These are phyloP conservation scores for Hyles vespertilio DNA, from an alignment of 1,140 invertebrate genomes.

Conservation along the genomic window DNA sequence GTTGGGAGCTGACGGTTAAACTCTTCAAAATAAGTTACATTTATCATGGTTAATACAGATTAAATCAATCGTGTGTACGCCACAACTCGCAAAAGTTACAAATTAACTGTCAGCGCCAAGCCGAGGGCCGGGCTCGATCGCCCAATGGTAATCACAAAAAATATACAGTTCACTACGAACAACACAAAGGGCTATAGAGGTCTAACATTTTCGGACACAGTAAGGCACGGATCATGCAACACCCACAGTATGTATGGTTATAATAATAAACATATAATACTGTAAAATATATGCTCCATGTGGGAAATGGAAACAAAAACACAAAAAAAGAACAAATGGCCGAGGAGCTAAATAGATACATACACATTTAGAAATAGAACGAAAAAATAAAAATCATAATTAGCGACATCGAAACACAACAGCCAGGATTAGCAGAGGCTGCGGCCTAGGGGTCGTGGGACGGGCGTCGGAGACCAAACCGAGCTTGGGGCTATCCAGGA, in stretches of 20 bases:
- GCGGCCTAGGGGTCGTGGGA: constrained; percentile 62
- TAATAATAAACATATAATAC: constrained; percentile 41
- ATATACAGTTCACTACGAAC: constrained; percentile 63
- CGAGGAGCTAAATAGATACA: constrained; percentile 61
- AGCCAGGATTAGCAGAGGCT: constrained; percentile 73
- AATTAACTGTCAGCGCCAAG: constrained; percentile 69
- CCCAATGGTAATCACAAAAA: constrained; percentile 54
- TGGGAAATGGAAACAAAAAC: constrained; percentile 32
- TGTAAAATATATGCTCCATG: constrained; percentile 32
- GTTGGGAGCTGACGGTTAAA: constrained; percentile 64
- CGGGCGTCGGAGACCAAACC: constrained; percentile 62
- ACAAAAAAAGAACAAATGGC: constrained; percentile 41
- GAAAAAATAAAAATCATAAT: constrained; percentile 36
- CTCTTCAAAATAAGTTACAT: constrained; percentile 3
- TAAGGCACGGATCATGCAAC: constrained; percentile 74
- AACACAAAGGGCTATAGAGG: constrained; percentile 71
- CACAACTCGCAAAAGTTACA: not conserved
- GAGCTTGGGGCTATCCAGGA: constrained; percentile 66
- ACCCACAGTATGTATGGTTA: constrained; percentile 57
- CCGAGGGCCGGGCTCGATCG: constrained; percentile 19
- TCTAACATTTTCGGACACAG: constrained; percentile 68
- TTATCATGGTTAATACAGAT: no score
- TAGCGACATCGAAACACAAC: constrained; percentile 74
- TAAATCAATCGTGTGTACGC: no score
- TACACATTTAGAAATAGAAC: constrained; percentile 61